Evolutionary conservation across 2,113 vertebrate genomes (phyloP).

Genomic region (Carassius gibelio): DNA sequence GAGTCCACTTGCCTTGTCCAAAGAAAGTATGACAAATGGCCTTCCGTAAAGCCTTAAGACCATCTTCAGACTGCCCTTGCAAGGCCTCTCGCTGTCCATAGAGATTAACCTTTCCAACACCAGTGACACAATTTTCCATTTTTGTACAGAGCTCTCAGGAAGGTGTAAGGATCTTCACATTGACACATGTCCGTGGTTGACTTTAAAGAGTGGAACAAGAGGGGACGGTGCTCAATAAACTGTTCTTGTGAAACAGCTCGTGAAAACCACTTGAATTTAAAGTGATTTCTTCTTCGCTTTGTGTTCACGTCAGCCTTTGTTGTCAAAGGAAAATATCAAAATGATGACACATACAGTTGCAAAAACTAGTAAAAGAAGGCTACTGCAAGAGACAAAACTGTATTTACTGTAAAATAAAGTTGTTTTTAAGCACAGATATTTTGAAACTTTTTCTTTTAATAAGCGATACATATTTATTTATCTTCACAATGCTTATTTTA

Average conservation of each 20-base stretch:
- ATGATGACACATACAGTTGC: background rate
- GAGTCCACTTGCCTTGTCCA: constrained; percentile 43
- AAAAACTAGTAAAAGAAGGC: background rate
- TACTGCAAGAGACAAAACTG: background rate
- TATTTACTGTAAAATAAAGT: background rate
- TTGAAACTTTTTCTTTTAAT: background rate
- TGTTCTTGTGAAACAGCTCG: constrained; percentile 22
- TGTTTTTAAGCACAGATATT: background rate
- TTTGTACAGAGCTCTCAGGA: background rate
- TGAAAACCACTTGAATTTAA: constrained; percentile 28
- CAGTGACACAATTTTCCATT: constrained; percentile 16
- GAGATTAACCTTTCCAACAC: constrained; percentile 45
- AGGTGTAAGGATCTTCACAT: background rate
- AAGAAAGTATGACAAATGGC: constrained; percentile 40
- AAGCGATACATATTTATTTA: too few species aligned
- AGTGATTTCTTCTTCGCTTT: background rate
- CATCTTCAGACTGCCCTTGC: constrained; percentile 4
- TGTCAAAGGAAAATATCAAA: background rate
- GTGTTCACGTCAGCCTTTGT: background rate
- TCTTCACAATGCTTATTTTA: background rate
- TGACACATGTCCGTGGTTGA: constrained; percentile 11
- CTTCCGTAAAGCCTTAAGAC: constrained; percentile 2
- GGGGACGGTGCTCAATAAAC: constrained; percentile 10
- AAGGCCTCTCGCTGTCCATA: constrained; percentile 9
- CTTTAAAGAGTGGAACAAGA: constrained; percentile 30